phyloP scores from a whole-genome alignment of 2,888 invertebrate species.

The Caenorhabditis sulstoni region DNA sequence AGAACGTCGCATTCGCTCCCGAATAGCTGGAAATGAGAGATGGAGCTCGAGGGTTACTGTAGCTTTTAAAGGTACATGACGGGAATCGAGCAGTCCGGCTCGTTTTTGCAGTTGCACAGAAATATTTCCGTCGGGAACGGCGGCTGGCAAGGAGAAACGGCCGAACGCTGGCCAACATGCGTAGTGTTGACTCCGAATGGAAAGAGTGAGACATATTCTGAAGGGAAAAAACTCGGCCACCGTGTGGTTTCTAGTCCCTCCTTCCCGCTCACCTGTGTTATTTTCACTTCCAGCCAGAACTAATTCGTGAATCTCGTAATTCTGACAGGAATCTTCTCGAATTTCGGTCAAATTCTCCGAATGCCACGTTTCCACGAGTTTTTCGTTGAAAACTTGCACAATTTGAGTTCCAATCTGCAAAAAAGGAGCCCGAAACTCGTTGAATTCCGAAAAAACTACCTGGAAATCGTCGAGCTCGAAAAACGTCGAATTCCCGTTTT shows the following conservation, averaged over 20 bases:
- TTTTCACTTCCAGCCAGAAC: slow-evolving; percentile 28
- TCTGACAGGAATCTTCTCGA: slow-evolving; percentile 14
- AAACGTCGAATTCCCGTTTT: slow-evolving; percentile 6
- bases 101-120: slow-evolving; percentile 33
- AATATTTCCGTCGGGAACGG: slow-evolving; percentile 19
- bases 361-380: background rate
- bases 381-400: slow-evolving; percentile 16
- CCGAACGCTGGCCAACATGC: background rate
- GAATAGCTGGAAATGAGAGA: slow-evolving; percentile 14
- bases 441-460: slow-evolving; percentile 1
- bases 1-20: slow-evolving; percentile 21
- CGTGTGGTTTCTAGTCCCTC: background rate
- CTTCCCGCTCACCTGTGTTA: slow-evolving; percentile 10
- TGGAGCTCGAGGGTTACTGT: background rate
- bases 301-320: slow-evolving; percentile 27
- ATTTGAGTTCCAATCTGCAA: slow-evolving; percentile 42
- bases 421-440: background rate
- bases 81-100: slow-evolving; percentile 21
- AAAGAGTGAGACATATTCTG: slow-evolving; percentile 19
- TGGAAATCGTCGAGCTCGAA: slow-evolving; percentile 37
- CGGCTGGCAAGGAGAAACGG: slow-evolving; percentile 22
- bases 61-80: slow-evolving; percentile 28
- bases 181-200: slow-evolving; percentile 41
- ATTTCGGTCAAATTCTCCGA: slow-evolving; percentile 4
- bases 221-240: slow-evolving; percentile 8